phyloP scores from a whole-genome alignment of 2,888 invertebrate species.

The Carpatolechia fugitivella region DNA sequence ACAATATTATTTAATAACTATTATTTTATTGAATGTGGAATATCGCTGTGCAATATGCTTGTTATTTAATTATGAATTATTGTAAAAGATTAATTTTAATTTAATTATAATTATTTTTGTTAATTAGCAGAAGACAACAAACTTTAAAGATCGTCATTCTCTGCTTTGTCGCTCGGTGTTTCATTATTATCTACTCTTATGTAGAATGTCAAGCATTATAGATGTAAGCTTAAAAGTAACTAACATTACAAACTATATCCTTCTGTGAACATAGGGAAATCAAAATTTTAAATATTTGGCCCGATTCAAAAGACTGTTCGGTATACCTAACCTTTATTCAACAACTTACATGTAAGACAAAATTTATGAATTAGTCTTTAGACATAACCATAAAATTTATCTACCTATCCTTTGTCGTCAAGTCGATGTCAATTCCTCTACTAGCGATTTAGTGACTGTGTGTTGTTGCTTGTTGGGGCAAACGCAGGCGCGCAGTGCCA shows the following conservation, averaged over 20 bases:
- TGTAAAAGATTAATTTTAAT: constrained; percentile 46
- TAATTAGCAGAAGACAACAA: constrained; percentile 22
- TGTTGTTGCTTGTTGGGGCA: constrained; percentile 40
- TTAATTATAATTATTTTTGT: constrained; percentile 39
- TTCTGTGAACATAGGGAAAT: constrained; percentile 69
- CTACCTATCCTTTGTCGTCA: constrained; percentile 50
- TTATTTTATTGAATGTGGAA: constrained; percentile 66
- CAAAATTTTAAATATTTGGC: constrained; percentile 82
- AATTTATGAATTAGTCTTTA: constrained; percentile 55
- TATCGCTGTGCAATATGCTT: constrained; percentile 75
- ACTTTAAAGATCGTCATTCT: constrained; percentile 19
- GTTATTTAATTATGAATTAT: constrained; percentile 71
- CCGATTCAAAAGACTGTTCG: constrained; percentile 84
- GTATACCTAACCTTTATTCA: constrained; percentile 80
- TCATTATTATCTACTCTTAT: constrained; percentile 30
- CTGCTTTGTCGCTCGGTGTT: constrained; percentile 21
- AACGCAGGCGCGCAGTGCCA: not conserved
- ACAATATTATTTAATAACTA: constrained; percentile 43
- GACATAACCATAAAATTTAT: constrained; percentile 53
- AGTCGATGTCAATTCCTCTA: constrained; percentile 61
- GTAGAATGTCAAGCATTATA: constrained; percentile 40
- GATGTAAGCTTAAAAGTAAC: constrained; percentile 53
- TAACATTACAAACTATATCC: constrained; percentile 57
- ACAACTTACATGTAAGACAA: constrained; percentile 58
- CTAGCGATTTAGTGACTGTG: constrained; percentile 50